Evolutionary conservation across 2,888 invertebrate species (phyloP).

Genomic region (Chaitophorus viminalis): DNA sequence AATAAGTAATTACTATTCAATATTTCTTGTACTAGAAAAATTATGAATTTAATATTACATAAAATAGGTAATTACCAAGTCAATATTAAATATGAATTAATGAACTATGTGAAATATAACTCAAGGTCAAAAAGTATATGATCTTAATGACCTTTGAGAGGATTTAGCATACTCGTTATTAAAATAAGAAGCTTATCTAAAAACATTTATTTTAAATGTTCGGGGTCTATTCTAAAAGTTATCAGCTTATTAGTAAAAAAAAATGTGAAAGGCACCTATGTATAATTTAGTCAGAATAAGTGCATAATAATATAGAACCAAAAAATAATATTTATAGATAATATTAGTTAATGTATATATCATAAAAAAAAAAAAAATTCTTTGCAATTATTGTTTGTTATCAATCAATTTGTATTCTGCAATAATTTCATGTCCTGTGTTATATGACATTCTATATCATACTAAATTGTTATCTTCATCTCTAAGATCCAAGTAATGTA

Average conservation of each 20-base stretch:
- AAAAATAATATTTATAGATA: background rate
- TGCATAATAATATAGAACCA: background rate
- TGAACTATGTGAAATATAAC: slow-evolving; percentile 43
- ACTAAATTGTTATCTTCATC: no score
- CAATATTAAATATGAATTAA: slow-evolving; percentile 27
- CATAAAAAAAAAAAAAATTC: no score
- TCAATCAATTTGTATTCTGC: no score
- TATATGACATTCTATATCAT: no score
- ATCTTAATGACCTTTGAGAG: slow-evolving; percentile 44
- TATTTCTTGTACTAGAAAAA: background rate
- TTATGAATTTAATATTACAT: background rate
- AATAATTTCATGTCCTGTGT: no score
- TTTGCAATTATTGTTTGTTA: no score
- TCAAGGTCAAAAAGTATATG: slow-evolving; percentile 57
- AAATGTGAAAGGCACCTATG: background rate
- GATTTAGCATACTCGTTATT: slow-evolving; percentile 3
- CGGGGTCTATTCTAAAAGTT: background rate
- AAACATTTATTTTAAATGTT: slow-evolving; percentile 1
- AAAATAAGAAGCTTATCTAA: slow-evolving; percentile 40
- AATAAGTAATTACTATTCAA: background rate
- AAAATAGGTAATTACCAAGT: slow-evolving; percentile 11
- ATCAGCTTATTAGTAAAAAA: slow-evolving; percentile 4
- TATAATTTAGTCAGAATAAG: background rate
- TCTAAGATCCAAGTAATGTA: background rate
- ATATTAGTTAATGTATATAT: background rate